These are phyloP conservation scores for Tenualosa thibaudeaui DNA, from an alignment of 2,797 vertebrate genomes.

Conservation along the genomic window DNA sequence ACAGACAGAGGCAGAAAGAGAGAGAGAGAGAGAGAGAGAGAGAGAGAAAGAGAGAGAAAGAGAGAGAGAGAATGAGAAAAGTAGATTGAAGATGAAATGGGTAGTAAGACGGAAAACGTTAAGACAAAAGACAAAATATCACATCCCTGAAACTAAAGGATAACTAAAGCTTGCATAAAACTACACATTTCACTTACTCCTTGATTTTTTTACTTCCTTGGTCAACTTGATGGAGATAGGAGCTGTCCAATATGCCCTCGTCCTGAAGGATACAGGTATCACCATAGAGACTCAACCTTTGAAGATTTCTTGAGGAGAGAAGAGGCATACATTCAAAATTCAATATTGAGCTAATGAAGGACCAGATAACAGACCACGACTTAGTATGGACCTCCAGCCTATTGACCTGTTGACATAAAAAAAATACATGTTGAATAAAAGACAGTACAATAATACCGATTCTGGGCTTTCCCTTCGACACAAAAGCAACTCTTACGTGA, in stretches of 20 bases:
- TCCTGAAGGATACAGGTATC: conserved; percentile 93
- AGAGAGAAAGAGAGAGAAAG: background rate
- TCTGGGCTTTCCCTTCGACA: background rate
- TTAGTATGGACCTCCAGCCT: background rate
- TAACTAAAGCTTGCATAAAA: background rate
- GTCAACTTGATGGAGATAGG: conserved; percentile 89
- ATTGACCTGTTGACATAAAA: background rate
- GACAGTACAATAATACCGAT: conserved; percentile 12
- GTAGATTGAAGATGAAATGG: background rate
- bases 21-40: background rate
- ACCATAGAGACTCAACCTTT: conserved; percentile 92
- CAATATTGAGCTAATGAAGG: background rate
- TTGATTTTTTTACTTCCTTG: conserved; percentile 94
- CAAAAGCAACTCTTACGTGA: background rate
- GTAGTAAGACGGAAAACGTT: background rate
- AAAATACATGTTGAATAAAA: background rate
- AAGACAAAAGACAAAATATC: background rate
- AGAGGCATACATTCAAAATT: background rate
- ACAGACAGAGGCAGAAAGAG: conserved; percentile 25
- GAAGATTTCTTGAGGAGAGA: conserved; percentile 82
- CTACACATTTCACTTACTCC: conserved; percentile 81
- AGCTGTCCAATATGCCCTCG: conserved; percentile 86
- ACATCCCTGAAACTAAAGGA: background rate
- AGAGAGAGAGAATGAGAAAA: background rate
- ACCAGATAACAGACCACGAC: background rate